Base-by-base conservation (phyloP, 2,797 vertebrate species). In the Gallirallus australis region DNA sequence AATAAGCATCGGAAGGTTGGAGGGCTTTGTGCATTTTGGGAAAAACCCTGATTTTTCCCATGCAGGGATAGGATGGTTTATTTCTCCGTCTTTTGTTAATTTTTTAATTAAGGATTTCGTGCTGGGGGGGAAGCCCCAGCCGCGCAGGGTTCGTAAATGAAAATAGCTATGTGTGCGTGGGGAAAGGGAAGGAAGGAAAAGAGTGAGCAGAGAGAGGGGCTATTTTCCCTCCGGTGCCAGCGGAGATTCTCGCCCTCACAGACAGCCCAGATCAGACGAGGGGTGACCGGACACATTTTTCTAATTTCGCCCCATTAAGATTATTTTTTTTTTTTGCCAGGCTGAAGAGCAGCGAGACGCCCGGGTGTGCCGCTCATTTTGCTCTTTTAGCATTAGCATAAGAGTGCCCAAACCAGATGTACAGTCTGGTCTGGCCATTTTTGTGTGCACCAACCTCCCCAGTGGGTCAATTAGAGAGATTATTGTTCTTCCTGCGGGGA, bases 381-480 rank as follows among this genome's bases (percentile, higher is more conserved):
- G 86, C 96, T 97, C 92, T 96, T 96, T 96, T 86, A 93, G 20
- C 97, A 98, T 99, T 99, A 98, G 98, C 98, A 98, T 98, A 98
- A 98, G 98, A 98, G 98, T 98, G 97, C 96, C 96, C 98, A 97
- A 98, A 99, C 98, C 99, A 99, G 99, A 99, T 99, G 99, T 98
- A 99, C 98, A 98, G 98, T 98, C 98, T 98, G 98, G 89, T 96
- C 98, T 98, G 98, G 98, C 95, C 93, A 98, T 98, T 98, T 98
- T 97, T 97, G 96, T 92, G 97, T 97, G 98, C 98, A 98, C 98
- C 96, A 98, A 97, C 98, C 99, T 99, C 99, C 99, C 99, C 98
- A 98, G 99, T 99, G 99, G 99, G 98, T 99, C 99, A 99, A 99
- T 99, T 99, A 99, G 99, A 99, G 99, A 99, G 99, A 99, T 99